Percentiles rank a stretch among this genome's conserved stretches.
phyloP scores from a whole-genome alignment of 2,888 invertebrate species.

The Molorchus minor region DNA sequence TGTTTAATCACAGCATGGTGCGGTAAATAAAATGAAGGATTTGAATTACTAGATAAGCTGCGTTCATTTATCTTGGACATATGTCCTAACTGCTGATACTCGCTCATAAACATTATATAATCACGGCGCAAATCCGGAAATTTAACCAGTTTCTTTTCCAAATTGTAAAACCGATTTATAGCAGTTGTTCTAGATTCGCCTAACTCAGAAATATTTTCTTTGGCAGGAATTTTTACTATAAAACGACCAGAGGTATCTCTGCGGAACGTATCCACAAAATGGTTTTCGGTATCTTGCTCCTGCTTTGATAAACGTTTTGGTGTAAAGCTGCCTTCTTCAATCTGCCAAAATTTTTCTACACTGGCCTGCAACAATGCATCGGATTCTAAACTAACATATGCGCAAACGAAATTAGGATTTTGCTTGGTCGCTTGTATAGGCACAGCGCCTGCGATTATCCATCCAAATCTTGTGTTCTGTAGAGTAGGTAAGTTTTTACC shows the following conservation, averaged over 20 bases:
- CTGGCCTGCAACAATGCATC: background rate
- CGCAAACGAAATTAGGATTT: no score
- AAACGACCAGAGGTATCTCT: conserved; percentile 25
- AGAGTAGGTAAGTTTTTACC: conserved; percentile 14
- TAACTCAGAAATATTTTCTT: conserved; percentile 20
- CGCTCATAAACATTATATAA: conserved; percentile 31
- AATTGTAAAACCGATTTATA: conserved; percentile 29
- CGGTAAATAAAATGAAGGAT: conserved; percentile 2
- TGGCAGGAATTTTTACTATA: conserved; percentile 30
- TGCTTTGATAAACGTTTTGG: background rate
- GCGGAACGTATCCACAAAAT: conserved; percentile 23
- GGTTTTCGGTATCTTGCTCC: conserved; percentile 31
- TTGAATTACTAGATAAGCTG: background rate
- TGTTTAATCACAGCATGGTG: conserved; percentile 25
- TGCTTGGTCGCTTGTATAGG: background rate
- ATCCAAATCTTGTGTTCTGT: conserved; percentile 22
- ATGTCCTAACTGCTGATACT: conserved; percentile 33
- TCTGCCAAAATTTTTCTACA: conserved; percentile 24
- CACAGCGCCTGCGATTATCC: conserved; percentile 16
- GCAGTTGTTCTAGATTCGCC: conserved; percentile 36
- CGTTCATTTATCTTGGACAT: conserved; percentile 19
- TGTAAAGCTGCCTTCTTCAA: conserved; percentile 14
- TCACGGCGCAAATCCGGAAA: conserved; percentile 21
- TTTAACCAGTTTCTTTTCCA: conserved; percentile 31
- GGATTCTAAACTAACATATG: no score